Percentiles rank a stretch among this genome's conserved stretches.
Conservation (phyloP, 2,888 invertebrate genomes). For the Rhagonycha lutea region DNA sequence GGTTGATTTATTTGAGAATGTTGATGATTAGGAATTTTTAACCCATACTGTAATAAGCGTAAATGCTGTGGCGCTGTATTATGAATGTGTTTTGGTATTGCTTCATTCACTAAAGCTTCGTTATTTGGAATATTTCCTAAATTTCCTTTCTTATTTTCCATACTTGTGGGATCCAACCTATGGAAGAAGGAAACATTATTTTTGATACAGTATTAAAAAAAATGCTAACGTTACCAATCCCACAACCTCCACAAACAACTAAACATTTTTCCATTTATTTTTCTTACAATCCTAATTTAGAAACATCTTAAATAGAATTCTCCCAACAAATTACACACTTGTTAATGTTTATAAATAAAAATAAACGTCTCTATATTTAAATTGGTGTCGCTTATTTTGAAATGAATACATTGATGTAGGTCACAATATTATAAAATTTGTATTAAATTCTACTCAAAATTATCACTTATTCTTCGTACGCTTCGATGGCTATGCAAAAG, state of each 20-base stretch:
- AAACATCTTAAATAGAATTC: conserved; percentile 18
- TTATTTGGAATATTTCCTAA: conserved; percentile 35
- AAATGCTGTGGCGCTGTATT: conserved; percentile 61
- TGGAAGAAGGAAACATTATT: conserved; percentile 31
- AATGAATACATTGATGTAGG: conserved; percentile 43
- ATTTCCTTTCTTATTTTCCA: conserved; percentile 52
- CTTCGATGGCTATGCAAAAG: neutral
- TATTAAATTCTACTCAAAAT: conserved; percentile 11
- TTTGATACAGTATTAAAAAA: neutral
- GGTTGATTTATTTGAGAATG: conserved; percentile 43
- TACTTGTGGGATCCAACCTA: conserved; percentile 53
- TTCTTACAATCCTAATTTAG: neutral
- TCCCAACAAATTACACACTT: conserved; percentile 7
- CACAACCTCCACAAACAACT: conserved; percentile 63
- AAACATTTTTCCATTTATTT: conserved; percentile 56
- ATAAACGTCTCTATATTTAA: conserved; percentile 29
- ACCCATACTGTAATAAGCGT: conserved; percentile 60
- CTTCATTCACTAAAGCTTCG: conserved; percentile 39
- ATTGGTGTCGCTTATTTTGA: conserved; percentile 35
- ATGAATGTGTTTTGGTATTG: conserved; percentile 59
- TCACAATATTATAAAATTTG: conserved; percentile 38
- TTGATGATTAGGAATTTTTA: conserved; percentile 61
- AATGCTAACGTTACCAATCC: conserved; percentile 41
- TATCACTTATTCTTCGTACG: conserved; percentile 17
- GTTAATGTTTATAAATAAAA: conserved; percentile 17